Evolutionary conservation across 2,888 invertebrate species (phyloP).

Genomic region (Unio delphinus): DNA sequence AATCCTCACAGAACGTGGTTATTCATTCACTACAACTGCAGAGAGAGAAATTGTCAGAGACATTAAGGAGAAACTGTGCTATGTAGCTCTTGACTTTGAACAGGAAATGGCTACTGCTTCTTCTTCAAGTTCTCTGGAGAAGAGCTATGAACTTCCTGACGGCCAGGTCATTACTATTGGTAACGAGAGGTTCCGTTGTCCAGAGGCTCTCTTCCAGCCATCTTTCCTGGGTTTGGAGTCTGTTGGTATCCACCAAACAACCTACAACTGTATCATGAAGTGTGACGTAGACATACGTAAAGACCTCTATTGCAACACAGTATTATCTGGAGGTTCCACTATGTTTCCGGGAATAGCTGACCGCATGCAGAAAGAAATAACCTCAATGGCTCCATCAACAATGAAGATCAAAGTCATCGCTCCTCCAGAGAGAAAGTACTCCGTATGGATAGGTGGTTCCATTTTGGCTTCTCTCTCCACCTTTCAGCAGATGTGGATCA

Average conservation of each 20-base stretch:
- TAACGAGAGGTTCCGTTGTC: constrained; percentile 63
- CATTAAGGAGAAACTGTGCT: constrained; percentile 95
- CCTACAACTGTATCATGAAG: constrained; percentile 63
- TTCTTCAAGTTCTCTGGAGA: constrained; percentile 90
- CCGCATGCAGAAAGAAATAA: constrained; percentile 98
- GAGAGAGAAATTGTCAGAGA: constrained; percentile 94
- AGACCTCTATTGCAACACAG: constrained; percentile 76
- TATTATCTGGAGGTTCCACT: constrained; percentile 93
- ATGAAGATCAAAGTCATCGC: too few relatives aligned
- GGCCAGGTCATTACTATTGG: constrained; percentile 58
- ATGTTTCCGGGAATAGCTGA: constrained; percentile 98
- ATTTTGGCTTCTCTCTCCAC: too few relatives aligned
- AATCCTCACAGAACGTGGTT: constrained; percentile 79
- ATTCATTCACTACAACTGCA: constrained; percentile 76
- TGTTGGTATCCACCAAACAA: constrained; percentile 71
- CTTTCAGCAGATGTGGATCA: too few relatives aligned
- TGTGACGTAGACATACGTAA: constrained; percentile 27
- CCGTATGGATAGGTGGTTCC: too few relatives aligned
- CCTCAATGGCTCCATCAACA: constrained; percentile 79
- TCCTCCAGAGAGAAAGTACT: too few relatives aligned
- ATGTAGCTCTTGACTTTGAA: constrained; percentile 92
- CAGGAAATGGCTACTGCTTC: constrained; percentile 96
- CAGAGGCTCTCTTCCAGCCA: constrained; percentile 68
- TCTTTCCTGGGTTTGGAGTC: constrained; percentile 75
- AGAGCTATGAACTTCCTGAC: constrained; percentile 79